phyloP scores from a whole-genome alignment of 1,140 invertebrate species.

The Lepidurus couesii region DNA sequence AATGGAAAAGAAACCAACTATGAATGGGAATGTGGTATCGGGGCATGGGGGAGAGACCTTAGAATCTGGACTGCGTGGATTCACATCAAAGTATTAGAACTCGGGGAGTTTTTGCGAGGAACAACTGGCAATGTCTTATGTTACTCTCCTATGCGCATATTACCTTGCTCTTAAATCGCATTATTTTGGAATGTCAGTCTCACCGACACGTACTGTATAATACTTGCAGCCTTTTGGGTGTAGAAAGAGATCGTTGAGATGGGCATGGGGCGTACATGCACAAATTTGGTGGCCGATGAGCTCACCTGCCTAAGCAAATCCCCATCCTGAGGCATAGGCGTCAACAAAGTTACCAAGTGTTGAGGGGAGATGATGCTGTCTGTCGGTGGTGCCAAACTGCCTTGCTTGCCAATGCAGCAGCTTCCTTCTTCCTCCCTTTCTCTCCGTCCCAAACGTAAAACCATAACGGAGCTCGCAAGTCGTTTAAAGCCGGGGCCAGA shows the following conservation, averaged over 20 bases:
- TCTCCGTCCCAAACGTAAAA: not conserved
- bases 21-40: conserved; percentile 2
- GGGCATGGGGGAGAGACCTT: not conserved
- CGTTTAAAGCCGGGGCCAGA: not conserved
- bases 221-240: not conserved
- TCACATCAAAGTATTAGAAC: too few relatives aligned
- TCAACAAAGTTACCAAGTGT: not conserved
- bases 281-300: conserved; percentile 17
- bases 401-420: not conserved
- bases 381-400: not conserved
- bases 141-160: too few relatives aligned
- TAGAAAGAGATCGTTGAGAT: not conserved
- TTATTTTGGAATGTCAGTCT: too few relatives aligned
- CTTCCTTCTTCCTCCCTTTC: not conserved
- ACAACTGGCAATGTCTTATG: too few relatives aligned
- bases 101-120: too few relatives aligned
- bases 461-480: not conserved
- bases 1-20: not conserved
- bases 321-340: conserved; percentile 17
- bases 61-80: too few relatives aligned
- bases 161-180: too few relatives aligned
- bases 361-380: not conserved
- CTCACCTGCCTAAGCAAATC: conserved; percentile 18
- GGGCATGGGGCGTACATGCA: conserved; percentile 17
- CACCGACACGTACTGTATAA: not conserved